A percentile compares a stretch with the other conserved stretches of the same genome.
Evolutionary conservation across 2,888 invertebrate species (phyloP).

Genomic region (Eumerus sabulonum): DNA sequence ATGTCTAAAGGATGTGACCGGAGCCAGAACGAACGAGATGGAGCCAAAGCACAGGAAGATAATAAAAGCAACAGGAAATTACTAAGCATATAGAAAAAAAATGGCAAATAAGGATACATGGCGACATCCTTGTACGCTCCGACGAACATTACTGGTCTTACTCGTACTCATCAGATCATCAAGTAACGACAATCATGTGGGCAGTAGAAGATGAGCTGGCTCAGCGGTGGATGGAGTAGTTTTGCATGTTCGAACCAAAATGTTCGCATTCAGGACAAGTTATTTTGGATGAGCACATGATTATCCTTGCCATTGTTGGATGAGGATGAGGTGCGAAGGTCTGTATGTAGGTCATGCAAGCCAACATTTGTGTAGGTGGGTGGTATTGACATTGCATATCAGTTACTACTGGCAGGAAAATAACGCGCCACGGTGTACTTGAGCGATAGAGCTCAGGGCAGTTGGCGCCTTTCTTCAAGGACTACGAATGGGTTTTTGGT

Average conservation of each 20-base stretch:
- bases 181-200: conserved; percentile 1
- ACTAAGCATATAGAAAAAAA: conserved; percentile 24
- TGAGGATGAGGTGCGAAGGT: background rate
- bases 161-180: conserved; percentile 26
- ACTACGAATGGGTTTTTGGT: background rate
- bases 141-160: conserved; percentile 26
- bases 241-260: conserved; percentile 34
- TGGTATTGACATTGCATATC: background rate
- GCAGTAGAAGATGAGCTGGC: background rate
- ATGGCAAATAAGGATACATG: conserved; percentile 16
- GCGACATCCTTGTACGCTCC: conserved; percentile 39
- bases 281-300: conserved; percentile 42
- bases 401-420: background rate
- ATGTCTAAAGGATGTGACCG: background rate
- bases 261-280: conserved; percentile 18
- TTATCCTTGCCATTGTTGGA: conserved; percentile 45
- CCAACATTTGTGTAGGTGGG: background rate
- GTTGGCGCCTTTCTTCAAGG: conserved; percentile 11
- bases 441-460: background rate
- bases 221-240: background rate
- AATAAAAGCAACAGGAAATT: conserved; percentile 32
- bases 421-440: background rate
- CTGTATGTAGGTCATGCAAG: conserved; percentile 42
- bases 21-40: background rate
- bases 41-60: background rate